Percentiles rank a stretch among this genome's conserved stretches.
Evolutionary conservation across 2,797 vertebrate species (phyloP).

Genomic region (Leptoclinus maculatus): DNA sequence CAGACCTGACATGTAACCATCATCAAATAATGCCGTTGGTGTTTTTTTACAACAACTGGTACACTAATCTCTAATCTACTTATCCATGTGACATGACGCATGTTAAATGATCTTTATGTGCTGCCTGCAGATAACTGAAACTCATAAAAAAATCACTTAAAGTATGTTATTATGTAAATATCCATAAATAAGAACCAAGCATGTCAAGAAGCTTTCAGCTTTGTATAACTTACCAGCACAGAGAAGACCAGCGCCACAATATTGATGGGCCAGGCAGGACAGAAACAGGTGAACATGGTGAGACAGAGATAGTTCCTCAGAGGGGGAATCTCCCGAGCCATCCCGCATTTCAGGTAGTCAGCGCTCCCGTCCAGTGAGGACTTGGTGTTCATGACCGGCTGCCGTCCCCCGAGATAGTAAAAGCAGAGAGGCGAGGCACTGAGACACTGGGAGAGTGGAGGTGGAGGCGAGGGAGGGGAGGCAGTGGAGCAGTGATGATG

Average conservation of each 20-base stretch:
- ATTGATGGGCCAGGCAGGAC: slow-evolving; percentile 90
- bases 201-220: not conserved
- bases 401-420: slow-evolving; percentile 45
- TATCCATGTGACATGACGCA: not conserved
- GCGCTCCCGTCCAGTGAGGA: slow-evolving; percentile 43
- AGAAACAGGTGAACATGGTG: slow-evolving; percentile 89
- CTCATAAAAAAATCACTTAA: not conserved
- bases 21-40: not conserved
- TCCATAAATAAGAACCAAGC: not conserved
- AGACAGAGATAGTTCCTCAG: slow-evolving; percentile 86
- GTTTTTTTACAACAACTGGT: not conserved
- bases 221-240: slow-evolving; percentile 85
- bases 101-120: not conserved
- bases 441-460: slow-evolving; percentile 38
- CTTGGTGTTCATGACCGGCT: slow-evolving; percentile 54
- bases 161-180: not conserved
- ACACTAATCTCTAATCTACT: not conserved
- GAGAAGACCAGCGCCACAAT: slow-evolving; percentile 89
- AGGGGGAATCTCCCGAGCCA: slow-evolving; percentile 68
- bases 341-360: slow-evolving; percentile 52
- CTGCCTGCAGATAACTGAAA: not conserved
- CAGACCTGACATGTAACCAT: not conserved
- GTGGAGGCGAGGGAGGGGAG: slow-evolving; percentile 40
- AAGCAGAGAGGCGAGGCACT: slow-evolving; percentile 36
- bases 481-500: slow-evolving; percentile 61